Evolutionary conservation across 2,797 vertebrate genomes (phyloP).

Genomic region (Microhierax caerulescens): DNA sequence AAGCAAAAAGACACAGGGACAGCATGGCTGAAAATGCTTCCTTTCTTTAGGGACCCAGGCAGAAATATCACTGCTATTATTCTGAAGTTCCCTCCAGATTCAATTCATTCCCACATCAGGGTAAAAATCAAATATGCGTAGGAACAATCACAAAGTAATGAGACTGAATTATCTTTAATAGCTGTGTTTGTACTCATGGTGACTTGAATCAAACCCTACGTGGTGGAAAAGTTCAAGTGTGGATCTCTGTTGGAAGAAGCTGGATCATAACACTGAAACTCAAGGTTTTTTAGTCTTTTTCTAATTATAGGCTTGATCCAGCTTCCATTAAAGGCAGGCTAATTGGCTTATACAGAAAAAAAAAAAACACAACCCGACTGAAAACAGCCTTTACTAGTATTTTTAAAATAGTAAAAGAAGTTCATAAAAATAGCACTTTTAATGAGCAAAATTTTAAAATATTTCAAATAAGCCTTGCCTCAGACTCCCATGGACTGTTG

Average conservation of each 20-base stretch:
- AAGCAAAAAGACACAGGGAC: not conserved
- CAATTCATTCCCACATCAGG: not conserved
- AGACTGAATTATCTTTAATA: not conserved
- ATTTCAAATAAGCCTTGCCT: not conserved
- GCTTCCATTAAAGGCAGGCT: not conserved
- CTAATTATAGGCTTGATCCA: not conserved
- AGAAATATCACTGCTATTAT: not conserved
- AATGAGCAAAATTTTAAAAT: not conserved
- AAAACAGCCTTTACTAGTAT: not conserved
- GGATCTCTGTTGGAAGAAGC: not conserved
- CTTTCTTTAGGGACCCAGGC: not conserved
- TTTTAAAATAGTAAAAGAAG: not conserved
- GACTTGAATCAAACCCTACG: not conserved
- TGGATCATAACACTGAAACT: not conserved
- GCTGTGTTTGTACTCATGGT: not conserved
- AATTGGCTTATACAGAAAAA: not conserved
- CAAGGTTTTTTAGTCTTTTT: not conserved
- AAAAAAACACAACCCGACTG: not conserved
- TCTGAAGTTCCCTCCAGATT: not conserved
- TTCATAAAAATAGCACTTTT: not conserved
- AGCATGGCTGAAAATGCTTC: not conserved
- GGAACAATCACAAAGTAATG: not conserved
- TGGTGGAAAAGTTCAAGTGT: not conserved
- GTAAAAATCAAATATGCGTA: not conserved
- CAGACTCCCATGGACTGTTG: not conserved